Conservation (phyloP, 2,113 vertebrate species). For the Ciconia maguari region DNA sequence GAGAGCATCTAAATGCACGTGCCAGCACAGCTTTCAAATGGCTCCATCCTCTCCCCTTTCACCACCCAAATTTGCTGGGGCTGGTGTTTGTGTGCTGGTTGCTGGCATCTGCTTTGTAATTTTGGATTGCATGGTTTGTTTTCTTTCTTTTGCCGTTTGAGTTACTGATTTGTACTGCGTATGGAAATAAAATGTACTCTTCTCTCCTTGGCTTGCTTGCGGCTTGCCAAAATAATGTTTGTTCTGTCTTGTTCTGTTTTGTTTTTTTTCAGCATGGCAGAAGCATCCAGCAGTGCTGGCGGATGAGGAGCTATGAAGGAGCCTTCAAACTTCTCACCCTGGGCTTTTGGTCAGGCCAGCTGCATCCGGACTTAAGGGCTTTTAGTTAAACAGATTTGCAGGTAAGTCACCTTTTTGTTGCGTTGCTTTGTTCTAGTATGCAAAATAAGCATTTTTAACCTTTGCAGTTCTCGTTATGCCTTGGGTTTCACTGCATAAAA, state of each 20-base stretch:
- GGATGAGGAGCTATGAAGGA: neutral
- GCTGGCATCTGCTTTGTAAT: neutral
- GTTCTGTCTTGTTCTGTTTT: neutral
- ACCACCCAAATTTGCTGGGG: neutral
- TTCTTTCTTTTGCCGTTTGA: neutral
- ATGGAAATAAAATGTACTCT: neutral
- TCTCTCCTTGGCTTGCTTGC: neutral
- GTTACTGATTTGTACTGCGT: neutral
- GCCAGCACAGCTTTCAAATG: neutral
- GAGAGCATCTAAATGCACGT: fast-evolving
- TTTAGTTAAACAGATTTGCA: neutral
- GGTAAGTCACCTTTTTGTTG: neutral
- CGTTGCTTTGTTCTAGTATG: neutral
- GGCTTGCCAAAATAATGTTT: neutral
- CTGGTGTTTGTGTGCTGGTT: neutral
- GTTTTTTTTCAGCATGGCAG: neutral
- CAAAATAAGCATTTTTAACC: neutral
- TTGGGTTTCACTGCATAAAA: neutral
- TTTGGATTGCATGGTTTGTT: neutral
- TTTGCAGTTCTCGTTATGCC: neutral
- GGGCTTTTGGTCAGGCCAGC: neutral
- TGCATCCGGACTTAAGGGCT: neutral
- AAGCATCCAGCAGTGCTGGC: neutral
- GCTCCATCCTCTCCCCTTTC: neutral
- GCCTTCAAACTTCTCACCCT: neutral